Percentiles rank a stretch among this genome's conserved stretches.
Conservation (phyloP, 30 jellyfish, hydroid and myxozoan genomes). For the Pseudorhiza aurosa region DNA sequence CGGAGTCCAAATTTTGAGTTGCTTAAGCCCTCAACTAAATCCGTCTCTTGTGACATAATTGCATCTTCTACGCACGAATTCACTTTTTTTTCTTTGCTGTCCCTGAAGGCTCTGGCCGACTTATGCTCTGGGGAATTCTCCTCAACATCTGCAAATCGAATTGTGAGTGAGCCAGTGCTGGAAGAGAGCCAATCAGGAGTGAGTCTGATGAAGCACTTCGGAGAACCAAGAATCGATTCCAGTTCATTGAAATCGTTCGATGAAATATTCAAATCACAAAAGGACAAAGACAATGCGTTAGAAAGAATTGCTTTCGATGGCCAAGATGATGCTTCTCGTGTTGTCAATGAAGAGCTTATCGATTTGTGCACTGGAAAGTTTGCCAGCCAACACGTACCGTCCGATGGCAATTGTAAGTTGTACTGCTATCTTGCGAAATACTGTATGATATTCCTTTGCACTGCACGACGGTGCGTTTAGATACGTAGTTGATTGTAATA, state of each 20-base stretch:
- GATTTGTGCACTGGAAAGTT: slow-evolving; percentile 54
- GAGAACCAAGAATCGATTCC: background rate
- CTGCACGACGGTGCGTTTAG: too few relatives aligned
- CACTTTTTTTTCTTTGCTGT: background rate
- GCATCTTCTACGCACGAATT: background rate
- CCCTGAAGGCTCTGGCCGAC: slow-evolving; percentile 14
- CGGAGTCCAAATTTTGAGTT: too few relatives aligned
- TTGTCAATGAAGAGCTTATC: slow-evolving; percentile 34
- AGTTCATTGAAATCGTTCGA: background rate
- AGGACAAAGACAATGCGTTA: background rate
- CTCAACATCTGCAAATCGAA: background rate
- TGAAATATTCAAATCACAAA: background rate
- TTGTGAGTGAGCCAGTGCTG: background rate
- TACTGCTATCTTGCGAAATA: too few relatives aligned
- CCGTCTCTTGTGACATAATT: background rate
- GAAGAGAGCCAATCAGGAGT: background rate
- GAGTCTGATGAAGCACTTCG: background rate
- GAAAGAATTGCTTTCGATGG: background rate
- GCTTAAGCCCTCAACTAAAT: too few relatives aligned
- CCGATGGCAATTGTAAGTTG: background rate
- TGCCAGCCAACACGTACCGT: background rate
- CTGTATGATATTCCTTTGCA: too few relatives aligned
- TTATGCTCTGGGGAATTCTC: slow-evolving; percentile 65
- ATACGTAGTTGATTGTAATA: too few relatives aligned
- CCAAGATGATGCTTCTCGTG: slow-evolving; percentile 1